Percentiles rank a stretch among this genome's conserved stretches.
Evolutionary conservation across 64 coral and sea anemone genomes (phyloP).

Genomic region (Actinia equina): DNA sequence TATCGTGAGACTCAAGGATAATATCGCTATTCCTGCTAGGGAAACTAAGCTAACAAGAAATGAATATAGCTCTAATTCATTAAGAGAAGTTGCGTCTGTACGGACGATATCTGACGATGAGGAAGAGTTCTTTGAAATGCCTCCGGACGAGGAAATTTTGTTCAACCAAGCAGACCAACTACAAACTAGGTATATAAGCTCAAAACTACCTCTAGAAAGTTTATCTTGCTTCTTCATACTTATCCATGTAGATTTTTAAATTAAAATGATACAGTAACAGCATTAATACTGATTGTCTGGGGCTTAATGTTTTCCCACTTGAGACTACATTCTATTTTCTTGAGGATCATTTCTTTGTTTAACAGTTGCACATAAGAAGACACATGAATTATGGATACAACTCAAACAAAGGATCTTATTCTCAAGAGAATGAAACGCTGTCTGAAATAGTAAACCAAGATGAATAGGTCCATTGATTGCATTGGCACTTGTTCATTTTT

Average conservation of each 20-base stretch:
- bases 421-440: no score
- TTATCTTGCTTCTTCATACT: background rate
- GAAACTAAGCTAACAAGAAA: background rate
- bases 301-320: no score
- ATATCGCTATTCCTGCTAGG: slow-evolving; percentile 18
- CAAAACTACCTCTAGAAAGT: background rate
- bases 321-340: no score
- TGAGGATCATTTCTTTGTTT: no score
- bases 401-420: no score
- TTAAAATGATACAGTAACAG: background rate
- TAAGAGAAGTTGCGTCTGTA: slow-evolving; percentile 35
- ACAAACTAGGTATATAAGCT: background rate
- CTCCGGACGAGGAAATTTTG: slow-evolving; percentile 61
- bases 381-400: no score
- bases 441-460: no score
- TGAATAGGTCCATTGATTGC: no score
- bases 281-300: no score
- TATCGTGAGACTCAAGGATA: slow-evolving; percentile 50
- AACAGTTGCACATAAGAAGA: no score
- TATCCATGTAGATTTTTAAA: background rate
- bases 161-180: slow-evolving; percentile 9
- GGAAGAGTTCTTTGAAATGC: slow-evolving; percentile 87
- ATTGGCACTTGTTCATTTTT: no score
- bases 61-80: slow-evolving; percentile 21
- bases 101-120: slow-evolving; percentile 58